Base-by-base conservation (phyloP, 2,113 vertebrate genomes). In the Phainopepla nitens region DNA sequence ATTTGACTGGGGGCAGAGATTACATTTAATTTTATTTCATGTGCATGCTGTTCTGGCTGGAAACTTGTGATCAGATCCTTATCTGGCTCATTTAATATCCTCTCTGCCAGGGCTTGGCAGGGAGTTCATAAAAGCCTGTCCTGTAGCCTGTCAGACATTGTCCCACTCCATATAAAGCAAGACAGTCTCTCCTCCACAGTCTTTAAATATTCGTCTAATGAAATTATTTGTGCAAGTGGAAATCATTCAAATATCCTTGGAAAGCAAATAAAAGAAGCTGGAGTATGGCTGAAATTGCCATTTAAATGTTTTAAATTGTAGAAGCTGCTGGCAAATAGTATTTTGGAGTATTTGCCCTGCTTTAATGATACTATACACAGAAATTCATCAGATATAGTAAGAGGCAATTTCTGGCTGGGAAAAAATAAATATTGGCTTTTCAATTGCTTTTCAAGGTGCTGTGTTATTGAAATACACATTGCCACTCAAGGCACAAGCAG, bases 81-180 rank as follows among this genome's bases (percentile, higher is more conserved):
- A 89, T 96, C 95, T 68, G 72, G 57, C 80, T 87, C 69, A 75
- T 87, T 95, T 95, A 93, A 89, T 78, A 72, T 71, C 65, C 53
- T 95, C 31, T 92, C 42, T 96, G 96, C 90, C 80, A 92, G 69
- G 69, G 28, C 61, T 92, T 94, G 92, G 88, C 93, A 95, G 49
- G 25, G n/a, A 92, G 54, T 66, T 81, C 51, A 41, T 78, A 56
- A 61, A 88, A 89, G 84, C 35, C 72, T 76, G 72, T 90, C 56
- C 82, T 7, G 10, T 33, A 78, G 79, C 44, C 60, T 75, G 79
- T 71, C 82, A 95, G 85, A 49, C 33, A 1, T 73, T 78, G 80
- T 86, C 68, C 85, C 24, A 5, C 54, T 90, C 90, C 90, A 84
- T 97, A 94, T 94, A 95, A 95, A 96, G 90, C 89, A 87, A 93